Base-by-base conservation (phyloP, 2,113 vertebrate species). In the Natator depressus region DNA sequence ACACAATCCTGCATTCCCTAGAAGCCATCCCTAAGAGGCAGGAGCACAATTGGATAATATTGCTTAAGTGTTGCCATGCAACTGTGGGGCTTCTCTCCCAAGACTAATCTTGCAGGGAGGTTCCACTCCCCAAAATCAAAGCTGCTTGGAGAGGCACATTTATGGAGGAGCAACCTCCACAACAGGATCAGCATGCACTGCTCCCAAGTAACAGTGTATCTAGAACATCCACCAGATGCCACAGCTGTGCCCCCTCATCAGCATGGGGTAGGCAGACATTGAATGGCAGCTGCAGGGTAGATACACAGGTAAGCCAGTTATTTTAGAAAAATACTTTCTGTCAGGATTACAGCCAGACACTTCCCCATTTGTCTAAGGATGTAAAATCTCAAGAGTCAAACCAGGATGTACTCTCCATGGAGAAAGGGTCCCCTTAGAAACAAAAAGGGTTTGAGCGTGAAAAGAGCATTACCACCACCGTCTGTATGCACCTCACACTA, bases 21-120 rank as follows among this genome's bases (percentile, higher is more conserved):
- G 0, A 10, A 25, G 4, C 5, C 20, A 42, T 2, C 25, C 75
- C 54, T 4, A 1, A 1, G 16, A 46, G 2, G 0, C 35, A 0
- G 84, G 46, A 5, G 22, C 57, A 62, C 59, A 31, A 16, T 27
- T 62, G 25, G 16, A 29, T 0, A 1, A 3, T 24, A 0, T 49
- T 47, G 2, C 4, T 10, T 38, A 0, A 31, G 9, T 0, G 29
- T 14, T 7, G 27, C 13, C 72, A 14, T 0, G 57, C 25, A 8
- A 13, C 5, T 9, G 27, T 29, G 82, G 13, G 49, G 31, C 42
- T 5, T 35, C 81, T 6, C 51, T 14, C 55, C 51, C 16, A 9
- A 82, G 54, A 1, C 50, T 4, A 2, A 8, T 38, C 79, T 5
- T 54, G 12, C 53, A 27, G 54, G 10, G 10, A 76, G 1, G 3